A percentile compares a stretch with the other conserved stretches of the same genome.
Evolutionary conservation across 2,888 invertebrate species (phyloP).

Genomic region (Ormyrus rosae): DNA sequence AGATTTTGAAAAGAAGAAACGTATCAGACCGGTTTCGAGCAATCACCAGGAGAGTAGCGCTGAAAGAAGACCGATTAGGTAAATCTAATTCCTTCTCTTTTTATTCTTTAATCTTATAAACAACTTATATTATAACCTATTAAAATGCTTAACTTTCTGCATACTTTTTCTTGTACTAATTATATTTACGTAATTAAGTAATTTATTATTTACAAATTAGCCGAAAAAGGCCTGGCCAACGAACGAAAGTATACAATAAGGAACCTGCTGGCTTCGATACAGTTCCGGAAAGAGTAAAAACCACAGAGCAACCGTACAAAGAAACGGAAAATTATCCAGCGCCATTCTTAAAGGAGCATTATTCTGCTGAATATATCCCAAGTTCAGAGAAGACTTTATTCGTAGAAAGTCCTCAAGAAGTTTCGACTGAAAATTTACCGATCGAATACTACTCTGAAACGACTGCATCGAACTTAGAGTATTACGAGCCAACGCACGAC

Average conservation of each 20-base stretch:
- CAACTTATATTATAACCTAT: too few relatives aligned
- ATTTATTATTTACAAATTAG: background rate
- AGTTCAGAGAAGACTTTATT: slow-evolving; percentile 37
- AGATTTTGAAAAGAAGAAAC: slow-evolving; percentile 61
- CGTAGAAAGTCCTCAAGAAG: slow-evolving; percentile 35
- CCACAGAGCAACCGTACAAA: slow-evolving; percentile 56
- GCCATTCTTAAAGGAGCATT: slow-evolving; percentile 52
- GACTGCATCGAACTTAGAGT: slow-evolving; percentile 58
- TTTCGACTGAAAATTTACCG: slow-evolving; percentile 54
- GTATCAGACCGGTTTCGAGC: slow-evolving; percentile 62
- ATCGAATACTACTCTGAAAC: slow-evolving; percentile 57
- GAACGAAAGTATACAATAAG: slow-evolving; percentile 49
- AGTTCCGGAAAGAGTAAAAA: slow-evolving; percentile 52
- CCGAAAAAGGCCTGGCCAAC: slow-evolving; percentile 50
- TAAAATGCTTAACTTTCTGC: too few relatives aligned
- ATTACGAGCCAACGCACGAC: slow-evolving; percentile 59
- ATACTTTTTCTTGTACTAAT: too few relatives aligned
- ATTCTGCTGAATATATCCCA: slow-evolving; percentile 41
- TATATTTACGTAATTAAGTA: too few relatives aligned
- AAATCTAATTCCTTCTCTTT: background rate
- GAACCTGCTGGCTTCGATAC: slow-evolving; percentile 43
- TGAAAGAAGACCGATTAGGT: slow-evolving; percentile 57
- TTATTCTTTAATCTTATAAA: too few relatives aligned
- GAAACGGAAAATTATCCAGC: slow-evolving; percentile 56
- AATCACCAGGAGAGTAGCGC: slow-evolving; percentile 58